These are phyloP conservation scores for Paratrypauchen microcephalus DNA, from an alignment of 2,797 vertebrate genomes.

Conservation along the genomic window DNA sequence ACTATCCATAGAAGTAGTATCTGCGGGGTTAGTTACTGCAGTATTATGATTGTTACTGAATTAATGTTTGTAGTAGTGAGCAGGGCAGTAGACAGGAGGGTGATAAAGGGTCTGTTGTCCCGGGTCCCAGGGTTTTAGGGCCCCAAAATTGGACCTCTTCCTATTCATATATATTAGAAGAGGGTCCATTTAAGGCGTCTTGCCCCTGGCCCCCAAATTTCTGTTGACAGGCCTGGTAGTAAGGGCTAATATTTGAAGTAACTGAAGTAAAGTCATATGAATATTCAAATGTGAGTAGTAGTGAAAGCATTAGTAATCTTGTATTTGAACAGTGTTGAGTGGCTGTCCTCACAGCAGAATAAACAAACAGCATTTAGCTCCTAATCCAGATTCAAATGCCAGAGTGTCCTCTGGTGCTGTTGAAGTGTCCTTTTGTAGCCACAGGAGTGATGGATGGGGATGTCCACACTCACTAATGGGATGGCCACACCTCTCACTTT, in stretches of 20 bases:
- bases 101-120: no score
- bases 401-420: constrained; percentile 53
- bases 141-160: no score
- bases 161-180: no score
- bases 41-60: background rate
- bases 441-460: constrained; percentile 38
- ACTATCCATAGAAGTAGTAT: background rate
- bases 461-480: constrained; percentile 34
- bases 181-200: no score
- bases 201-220: no score
- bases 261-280: background rate
- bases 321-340: background rate
- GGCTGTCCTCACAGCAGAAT: background rate
- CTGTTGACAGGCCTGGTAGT: no score
- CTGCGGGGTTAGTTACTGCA: background rate
- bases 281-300: background rate
- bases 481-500: constrained; percentile 25
- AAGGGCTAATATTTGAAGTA: no score
- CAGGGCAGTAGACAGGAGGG: no score
- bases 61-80: background rate
- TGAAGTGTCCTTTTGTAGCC: constrained; percentile 16
- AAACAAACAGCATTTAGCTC: constrained; percentile 27
- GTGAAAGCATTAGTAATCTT: background rate
- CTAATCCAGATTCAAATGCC: constrained; percentile 58
- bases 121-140: no score